These are phyloP conservation scores for Oppia nitens DNA, from an alignment of 1,140 invertebrate genomes.

Conservation along the genomic window DNA sequence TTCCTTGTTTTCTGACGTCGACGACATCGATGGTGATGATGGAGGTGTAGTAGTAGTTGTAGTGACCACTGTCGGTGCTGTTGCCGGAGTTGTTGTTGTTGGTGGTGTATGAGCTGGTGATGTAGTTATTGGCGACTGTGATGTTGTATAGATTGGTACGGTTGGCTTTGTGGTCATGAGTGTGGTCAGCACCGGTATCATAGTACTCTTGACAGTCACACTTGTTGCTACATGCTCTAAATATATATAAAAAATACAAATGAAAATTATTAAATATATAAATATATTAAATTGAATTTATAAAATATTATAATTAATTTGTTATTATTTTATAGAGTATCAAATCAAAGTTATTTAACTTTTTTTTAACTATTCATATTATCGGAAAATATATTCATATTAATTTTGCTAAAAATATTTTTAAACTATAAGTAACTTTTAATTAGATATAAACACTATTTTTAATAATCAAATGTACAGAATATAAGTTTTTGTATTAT, in stretches of 20 bases:
- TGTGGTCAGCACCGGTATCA: neutral
- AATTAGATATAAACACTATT: too few relatives aligned
- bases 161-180: constrained; percentile 1
- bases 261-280: neutral
- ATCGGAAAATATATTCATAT: too few relatives aligned
- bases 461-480: too few relatives aligned
- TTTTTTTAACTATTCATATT: too few relatives aligned
- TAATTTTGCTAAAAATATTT: too few relatives aligned
- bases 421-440: too few relatives aligned
- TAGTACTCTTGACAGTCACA: constrained; percentile 8
- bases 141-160: too few relatives aligned
- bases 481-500: too few relatives aligned
- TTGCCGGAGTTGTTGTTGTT: neutral
- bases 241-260: neutral
- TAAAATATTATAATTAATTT: too few relatives aligned
- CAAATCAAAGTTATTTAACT: too few relatives aligned
- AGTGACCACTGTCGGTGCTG: neutral
- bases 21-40: neutral
- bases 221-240: neutral
- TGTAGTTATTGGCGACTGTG: too few relatives aligned
- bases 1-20: neutral
- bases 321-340: too few relatives aligned
- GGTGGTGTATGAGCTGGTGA: neutral
- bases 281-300: neutral
- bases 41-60: neutral